Evolutionary conservation across 2,113 vertebrate genomes (phyloP).

Genomic region (Ameiurus melas): DNA sequence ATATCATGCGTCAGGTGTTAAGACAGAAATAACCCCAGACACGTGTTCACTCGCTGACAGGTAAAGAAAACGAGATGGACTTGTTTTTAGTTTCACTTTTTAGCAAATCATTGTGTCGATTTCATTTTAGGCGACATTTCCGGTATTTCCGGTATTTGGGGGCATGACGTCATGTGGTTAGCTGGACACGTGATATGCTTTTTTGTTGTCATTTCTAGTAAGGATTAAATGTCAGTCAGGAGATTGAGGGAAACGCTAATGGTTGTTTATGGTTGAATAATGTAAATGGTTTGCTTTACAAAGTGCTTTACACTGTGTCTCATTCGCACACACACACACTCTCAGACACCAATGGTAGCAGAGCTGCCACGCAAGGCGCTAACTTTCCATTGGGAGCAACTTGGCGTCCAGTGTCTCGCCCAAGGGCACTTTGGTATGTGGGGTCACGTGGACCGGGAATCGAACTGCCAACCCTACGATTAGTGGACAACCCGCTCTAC

Average conservation of each 20-base stretch:
- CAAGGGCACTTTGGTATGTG: too few species aligned
- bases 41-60: background rate
- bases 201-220: background rate
- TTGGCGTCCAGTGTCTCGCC: too few species aligned
- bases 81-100: background rate
- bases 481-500: too few species aligned
- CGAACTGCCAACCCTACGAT: too few species aligned
- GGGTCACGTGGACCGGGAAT: too few species aligned
- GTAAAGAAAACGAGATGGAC: background rate
- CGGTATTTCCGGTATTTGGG: background rate
- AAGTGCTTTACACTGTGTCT: too few species aligned
- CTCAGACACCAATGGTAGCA: too few species aligned
- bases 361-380: too few species aligned
- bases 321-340: too few species aligned
- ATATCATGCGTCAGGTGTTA: background rate
- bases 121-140: background rate
- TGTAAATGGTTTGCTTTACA: too few species aligned
- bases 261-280: background rate
- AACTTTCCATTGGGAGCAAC: too few species aligned
- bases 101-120: background rate
- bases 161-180: background rate
- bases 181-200: background rate
- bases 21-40: background rate
- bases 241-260: background rate
- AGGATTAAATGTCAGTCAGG: background rate